These are phyloP conservation scores for Charanyca ferruginea DNA, from an alignment of 2,888 invertebrate genomes.

Conservation along the genomic window DNA sequence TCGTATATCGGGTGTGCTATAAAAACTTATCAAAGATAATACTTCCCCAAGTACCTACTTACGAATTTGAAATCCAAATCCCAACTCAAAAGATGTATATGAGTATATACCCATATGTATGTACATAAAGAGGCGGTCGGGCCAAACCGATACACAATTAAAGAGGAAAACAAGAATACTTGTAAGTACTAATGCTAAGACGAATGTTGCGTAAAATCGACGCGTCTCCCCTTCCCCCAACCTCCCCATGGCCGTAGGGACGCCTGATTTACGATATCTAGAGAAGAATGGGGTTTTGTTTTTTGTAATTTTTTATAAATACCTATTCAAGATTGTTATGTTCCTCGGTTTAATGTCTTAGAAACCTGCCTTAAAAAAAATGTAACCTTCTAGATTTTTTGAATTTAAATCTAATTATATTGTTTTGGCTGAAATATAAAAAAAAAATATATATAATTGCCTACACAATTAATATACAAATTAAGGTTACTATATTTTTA, in stretches of 20 bases:
- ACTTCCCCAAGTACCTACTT: background rate
- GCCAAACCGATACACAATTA: constrained; percentile 89
- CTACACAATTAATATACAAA: background rate
- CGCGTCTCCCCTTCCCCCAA: constrained; percentile 74
- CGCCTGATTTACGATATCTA: constrained; percentile 87
- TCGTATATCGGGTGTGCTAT: background rate
- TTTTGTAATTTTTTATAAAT: constrained; percentile 76
- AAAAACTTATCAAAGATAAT: constrained; percentile 1
- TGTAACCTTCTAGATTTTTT: constrained; percentile 15
- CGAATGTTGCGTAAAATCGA: constrained; percentile 91
- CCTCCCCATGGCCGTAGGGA: constrained; percentile 78
- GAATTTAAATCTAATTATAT: background rate
- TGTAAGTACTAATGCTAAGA: constrained; percentile 89
- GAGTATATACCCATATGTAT: constrained; percentile 16
- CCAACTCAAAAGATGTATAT: constrained; percentile 8
- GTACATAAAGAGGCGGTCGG: constrained; percentile 67
- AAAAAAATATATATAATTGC: background rate
- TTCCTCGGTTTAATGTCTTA: constrained; percentile 18
- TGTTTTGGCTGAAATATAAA: background rate
- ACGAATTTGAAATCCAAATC: constrained; percentile 20
- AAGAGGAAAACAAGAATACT: constrained; percentile 87
- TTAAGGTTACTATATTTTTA: background rate
- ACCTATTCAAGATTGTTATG: constrained; percentile 41
- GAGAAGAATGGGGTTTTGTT: constrained; percentile 76
- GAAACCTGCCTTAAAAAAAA: constrained; percentile 11